Conservation (phyloP, 2,113 vertebrate genomes). For the Myotis lucifugus region DNA sequence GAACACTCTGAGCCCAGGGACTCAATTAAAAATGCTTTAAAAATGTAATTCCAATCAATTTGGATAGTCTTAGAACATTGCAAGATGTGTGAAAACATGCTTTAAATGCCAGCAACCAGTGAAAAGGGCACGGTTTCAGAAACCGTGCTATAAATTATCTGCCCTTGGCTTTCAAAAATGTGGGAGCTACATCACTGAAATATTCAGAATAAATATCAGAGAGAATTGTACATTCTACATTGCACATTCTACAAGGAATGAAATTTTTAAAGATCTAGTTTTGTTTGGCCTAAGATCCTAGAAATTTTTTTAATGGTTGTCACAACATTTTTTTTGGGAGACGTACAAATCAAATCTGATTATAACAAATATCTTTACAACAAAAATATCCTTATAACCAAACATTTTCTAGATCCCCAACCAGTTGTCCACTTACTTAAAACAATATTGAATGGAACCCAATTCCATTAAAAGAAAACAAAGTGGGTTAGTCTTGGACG, state of each 20-base stretch:
- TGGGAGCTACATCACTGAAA: conserved; percentile 30
- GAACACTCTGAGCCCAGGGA: background rate
- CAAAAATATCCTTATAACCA: conserved; percentile 11
- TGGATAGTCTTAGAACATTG: conserved; percentile 59
- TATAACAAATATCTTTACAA: conserved; percentile 48
- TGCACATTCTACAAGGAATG: conserved; percentile 20
- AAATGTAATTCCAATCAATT: conserved; percentile 68
- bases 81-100: conserved; percentile 66
- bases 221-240: conserved; percentile 45
- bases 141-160: conserved; percentile 68
- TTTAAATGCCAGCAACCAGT: conserved; percentile 74
- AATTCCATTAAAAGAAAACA: conserved; percentile 17
- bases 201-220: conserved; percentile 72
- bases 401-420: conserved; percentile 44
- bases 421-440: conserved; percentile 14
- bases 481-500: conserved; percentile 16
- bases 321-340: conserved; percentile 60
- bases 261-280: conserved; percentile 51
- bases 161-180: conserved; percentile 65
- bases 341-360: conserved; percentile 49
- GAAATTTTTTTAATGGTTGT: conserved; percentile 52
- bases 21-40: conserved; percentile 66
- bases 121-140: conserved; percentile 72
- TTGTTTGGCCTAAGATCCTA: conserved; percentile 54
- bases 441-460: conserved; percentile 31